Evolutionary conservation across 2,888 invertebrate genomes (phyloP).

Genomic region (Trachelus troglodyta): DNA sequence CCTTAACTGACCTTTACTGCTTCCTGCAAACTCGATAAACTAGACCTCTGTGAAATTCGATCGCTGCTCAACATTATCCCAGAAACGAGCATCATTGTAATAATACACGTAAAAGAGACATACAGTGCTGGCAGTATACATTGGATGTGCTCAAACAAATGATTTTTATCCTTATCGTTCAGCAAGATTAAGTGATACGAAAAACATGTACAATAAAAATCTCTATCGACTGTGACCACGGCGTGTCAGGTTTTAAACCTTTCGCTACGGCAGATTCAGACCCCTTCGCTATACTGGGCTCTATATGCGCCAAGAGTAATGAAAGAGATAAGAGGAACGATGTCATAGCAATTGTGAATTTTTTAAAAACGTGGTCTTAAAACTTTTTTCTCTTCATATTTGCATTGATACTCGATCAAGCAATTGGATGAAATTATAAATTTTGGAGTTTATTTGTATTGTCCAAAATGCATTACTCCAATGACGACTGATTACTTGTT

Average conservation of each 20-base stretch:
- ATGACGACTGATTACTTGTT: constrained; percentile 3
- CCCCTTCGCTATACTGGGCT: no score
- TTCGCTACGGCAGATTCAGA: no score
- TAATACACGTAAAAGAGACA: background rate
- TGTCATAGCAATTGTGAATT: background rate
- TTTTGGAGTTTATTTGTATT: background rate
- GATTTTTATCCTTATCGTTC: background rate
- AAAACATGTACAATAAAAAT: background rate
- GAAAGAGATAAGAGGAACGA: background rate
- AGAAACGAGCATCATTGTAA: background rate
- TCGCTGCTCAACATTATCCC: background rate
- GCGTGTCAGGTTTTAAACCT: background rate
- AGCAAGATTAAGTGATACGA: background rate
- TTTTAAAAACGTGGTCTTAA: background rate
- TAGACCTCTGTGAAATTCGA: background rate
- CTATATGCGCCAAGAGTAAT: no score
- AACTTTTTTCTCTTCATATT: background rate
- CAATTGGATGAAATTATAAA: background rate
- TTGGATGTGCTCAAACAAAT: background rate
- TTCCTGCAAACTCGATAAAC: background rate
- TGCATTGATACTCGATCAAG: background rate
- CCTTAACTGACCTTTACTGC: background rate
- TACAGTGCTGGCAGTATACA: background rate
- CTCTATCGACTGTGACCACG: background rate
- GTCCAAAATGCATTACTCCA: background rate